phyloP scores from a whole-genome alignment of 2,113 vertebrate genomes.

The Archocentrus centrarchus region DNA sequence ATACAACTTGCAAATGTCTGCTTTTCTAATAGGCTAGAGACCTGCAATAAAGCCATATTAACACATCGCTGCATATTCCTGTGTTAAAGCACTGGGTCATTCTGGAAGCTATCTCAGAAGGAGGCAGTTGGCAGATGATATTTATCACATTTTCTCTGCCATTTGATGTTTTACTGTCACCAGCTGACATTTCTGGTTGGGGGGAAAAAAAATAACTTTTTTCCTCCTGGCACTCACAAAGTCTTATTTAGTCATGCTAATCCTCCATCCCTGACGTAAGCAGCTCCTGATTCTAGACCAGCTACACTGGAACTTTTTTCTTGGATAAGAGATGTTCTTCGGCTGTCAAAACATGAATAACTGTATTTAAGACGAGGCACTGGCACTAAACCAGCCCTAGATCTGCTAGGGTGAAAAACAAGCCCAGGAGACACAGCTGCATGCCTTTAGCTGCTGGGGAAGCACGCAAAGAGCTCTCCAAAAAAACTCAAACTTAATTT shows the following conservation, averaged over 20 bases:
- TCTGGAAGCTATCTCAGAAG: too few relatives aligned
- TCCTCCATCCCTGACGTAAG: background rate
- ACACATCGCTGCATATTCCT: too few relatives aligned
- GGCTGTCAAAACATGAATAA: background rate
- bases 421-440: background rate
- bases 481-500: background rate
- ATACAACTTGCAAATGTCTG: background rate
- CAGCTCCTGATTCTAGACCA: background rate
- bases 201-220: too few relatives aligned
- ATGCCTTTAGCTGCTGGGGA: background rate
- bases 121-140: background rate
- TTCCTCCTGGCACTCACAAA: background rate
- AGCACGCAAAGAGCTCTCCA: background rate
- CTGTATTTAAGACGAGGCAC: background rate
- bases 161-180: background rate
- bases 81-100: too few relatives aligned
- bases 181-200: background rate
- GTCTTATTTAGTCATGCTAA: background rate
- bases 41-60: background rate
- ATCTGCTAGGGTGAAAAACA: background rate
- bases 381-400: background rate
- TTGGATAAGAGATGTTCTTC: background rate
- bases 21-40: background rate
- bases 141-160: background rate
- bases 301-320: background rate